These are phyloP conservation scores for Drosophila kokeensis DNA, from an alignment of 2,888 invertebrate species.

Conservation along the genomic window DNA sequence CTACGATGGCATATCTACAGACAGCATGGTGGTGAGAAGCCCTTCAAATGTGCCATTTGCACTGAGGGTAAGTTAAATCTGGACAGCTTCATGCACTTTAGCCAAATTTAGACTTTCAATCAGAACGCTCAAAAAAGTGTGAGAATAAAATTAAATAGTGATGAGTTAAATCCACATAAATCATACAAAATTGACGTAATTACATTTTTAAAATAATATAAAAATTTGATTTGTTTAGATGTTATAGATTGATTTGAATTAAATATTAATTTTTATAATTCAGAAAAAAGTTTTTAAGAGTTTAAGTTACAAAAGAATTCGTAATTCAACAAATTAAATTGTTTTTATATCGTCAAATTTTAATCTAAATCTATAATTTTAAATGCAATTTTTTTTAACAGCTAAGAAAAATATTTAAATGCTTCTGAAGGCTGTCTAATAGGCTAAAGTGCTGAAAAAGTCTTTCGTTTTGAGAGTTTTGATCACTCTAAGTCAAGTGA, in stretches of 20 bases:
- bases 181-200: neutral
- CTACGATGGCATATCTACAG: conserved; percentile 73
- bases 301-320: neutral
- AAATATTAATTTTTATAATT: neutral
- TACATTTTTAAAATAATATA: neutral
- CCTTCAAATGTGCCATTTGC: conserved; percentile 71
- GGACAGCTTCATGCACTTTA: conserved; percentile 5
- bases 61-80: conserved; percentile 67
- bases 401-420: neutral
- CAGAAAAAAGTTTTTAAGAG: neutral
- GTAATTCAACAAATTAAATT: neutral
- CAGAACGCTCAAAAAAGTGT: neutral
- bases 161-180: neutral
- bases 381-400: neutral
- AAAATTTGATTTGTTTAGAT: too few relatives aligned
- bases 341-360: too few relatives aligned
- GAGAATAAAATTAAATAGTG: neutral
- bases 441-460: conserved; percentile 1
- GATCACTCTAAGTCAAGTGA: neutral
- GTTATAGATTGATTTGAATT: neutral
- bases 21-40: conserved; percentile 75
- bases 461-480: conserved; percentile 25
- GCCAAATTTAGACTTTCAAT: conserved; percentile 18
- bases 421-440: conserved; percentile 9
- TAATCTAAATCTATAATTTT: neutral